Evolutionary conservation across 2,113 vertebrate species (phyloP), one percentile per base, ranked within the genome.

Genomic region (Pipra filicauda): DNA sequence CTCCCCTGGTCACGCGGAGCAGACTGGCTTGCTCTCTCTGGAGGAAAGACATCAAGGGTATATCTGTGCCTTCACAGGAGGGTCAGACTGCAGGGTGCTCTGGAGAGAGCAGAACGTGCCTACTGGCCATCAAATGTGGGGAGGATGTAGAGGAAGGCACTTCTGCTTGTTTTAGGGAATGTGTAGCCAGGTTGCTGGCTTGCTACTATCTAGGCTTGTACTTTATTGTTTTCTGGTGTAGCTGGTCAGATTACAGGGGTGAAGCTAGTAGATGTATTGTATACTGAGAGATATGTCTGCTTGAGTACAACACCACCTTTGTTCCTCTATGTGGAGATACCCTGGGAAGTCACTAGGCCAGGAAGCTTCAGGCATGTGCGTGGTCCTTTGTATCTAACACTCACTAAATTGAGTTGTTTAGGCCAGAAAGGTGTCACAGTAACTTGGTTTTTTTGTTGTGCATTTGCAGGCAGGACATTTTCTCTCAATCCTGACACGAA

Each of bases 1-100:
- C 23, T 54, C 31, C 35, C 15, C 11, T 41, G 16, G 1, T n/a
- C 6, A 3, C 0, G 0, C 4, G 11, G 33, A 39, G 19, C 28
- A 55, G 87, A n/a, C 57, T 67, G 41, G 15, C 8, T 37, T 0
- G 0, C 26, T 61, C 43, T 11, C 44, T 46, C 19, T n/a, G n/a
- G 5, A 31, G 27, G 18, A 44, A 43, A 84, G n/a, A 11, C 49
- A 18, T 4, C 27, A 3, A 4, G 30, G 27, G 49, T 52, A 0
- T 15, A 13, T 6, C 30, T 86, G 48, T 72, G 65, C 37, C 44
- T 51, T n/a, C 3, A 5, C 7, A 37, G 54, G 26, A 76, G n/a
- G 12, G 22, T 30, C 33, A 30, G 41, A 3, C 39, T 82, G 59
- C 33, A 41, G 43, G 0, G 0, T 39, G 41, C 41, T 12, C 28